Conservation (phyloP, 2,113 vertebrate species). For the Theropithecus gelada region DNA sequence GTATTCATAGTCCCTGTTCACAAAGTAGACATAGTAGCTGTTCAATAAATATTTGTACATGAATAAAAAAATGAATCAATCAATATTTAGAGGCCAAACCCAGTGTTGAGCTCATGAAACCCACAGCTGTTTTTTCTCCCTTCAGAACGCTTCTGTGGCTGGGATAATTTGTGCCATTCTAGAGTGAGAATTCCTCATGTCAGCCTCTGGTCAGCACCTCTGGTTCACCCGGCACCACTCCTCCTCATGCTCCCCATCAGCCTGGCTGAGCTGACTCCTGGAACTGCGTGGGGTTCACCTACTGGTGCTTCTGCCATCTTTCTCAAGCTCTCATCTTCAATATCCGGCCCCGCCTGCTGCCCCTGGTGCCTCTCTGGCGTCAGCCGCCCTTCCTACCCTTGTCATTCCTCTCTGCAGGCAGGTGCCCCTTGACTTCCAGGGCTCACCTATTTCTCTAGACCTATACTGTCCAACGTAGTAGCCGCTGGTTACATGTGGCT, state of each 20-base stretch:
- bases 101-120: background rate
- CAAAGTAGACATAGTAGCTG: background rate
- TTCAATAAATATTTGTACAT: background rate
- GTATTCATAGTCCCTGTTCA: background rate
- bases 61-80: background rate
- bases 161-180: background rate
- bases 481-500: background rate
- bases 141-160: background rate
- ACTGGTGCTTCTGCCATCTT: background rate
- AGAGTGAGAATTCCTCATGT: background rate
- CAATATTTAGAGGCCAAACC: background rate
- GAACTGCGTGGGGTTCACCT: background rate
- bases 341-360: too few species aligned
- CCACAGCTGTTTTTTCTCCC: background rate
- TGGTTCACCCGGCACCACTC: accelerated
- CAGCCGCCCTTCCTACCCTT: background rate
- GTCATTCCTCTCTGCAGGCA: background rate
- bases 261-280: background rate
- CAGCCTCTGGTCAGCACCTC: background rate
- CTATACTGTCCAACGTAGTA: background rate
- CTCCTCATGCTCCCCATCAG: background rate
- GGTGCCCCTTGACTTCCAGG: accelerated
- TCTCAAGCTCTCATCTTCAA: background rate
- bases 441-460: background rate
- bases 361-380: background rate